Evolutionary conservation across 2,797 vertebrate genomes (phyloP).

Genomic region (Hoplostethus atlanticus): DNA sequence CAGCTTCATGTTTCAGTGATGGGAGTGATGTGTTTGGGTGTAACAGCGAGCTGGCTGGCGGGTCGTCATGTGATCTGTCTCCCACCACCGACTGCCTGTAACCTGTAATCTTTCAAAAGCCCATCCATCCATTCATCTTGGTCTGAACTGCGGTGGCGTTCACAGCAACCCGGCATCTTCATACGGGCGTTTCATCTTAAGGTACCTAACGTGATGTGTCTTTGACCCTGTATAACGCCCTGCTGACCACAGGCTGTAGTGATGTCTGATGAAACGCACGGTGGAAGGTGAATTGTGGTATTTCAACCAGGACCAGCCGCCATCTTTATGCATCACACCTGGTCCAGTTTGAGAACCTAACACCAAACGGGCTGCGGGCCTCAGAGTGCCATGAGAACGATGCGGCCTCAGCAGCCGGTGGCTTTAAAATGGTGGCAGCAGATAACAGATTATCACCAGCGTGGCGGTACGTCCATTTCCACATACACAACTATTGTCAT

Average conservation of each 20-base stretch:
- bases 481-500: no score
- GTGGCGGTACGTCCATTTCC: no score
- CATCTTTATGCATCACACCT: slow-evolving; percentile 51
- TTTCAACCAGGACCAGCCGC: not conserved
- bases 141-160: no score
- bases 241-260: no score
- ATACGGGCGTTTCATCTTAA: slow-evolving; percentile 19
- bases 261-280: no score
- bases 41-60: no score
- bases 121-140: no score
- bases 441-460: slow-evolving; percentile 13
- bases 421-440: slow-evolving; percentile 61
- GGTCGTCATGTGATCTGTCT: not conserved
- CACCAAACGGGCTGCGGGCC: slow-evolving; percentile 22
- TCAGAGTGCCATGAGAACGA: slow-evolving; percentile 22
- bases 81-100: not conserved
- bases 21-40: no score
- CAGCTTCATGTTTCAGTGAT: no score
- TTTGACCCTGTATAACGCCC: not conserved
- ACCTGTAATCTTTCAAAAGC: not conserved
- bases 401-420: slow-evolving; percentile 54
- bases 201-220: slow-evolving; percentile 1
- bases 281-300: no score
- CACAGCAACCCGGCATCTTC: not conserved
- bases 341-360: slow-evolving; percentile 23